phyloP scores from a whole-genome alignment of 1,140 invertebrate genomes.

The Drosophila subobscura region DNA sequence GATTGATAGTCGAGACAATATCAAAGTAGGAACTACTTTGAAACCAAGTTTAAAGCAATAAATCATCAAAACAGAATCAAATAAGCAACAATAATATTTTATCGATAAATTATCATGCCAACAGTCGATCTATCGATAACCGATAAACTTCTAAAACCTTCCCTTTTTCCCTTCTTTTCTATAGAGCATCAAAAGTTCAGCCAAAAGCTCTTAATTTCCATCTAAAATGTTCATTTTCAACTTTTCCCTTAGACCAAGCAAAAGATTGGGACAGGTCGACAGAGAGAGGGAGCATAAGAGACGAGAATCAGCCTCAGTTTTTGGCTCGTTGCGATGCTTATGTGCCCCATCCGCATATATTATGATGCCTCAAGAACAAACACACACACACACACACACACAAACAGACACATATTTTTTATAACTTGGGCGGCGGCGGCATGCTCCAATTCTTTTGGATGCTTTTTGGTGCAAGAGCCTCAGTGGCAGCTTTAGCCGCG shows the following conservation, averaged over 20 bases:
- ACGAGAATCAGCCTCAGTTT: constrained; percentile 29
- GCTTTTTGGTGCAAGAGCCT: constrained; percentile 52
- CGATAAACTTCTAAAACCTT: too few species aligned
- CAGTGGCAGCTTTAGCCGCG: constrained; percentile 29
- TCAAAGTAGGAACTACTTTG: too few species aligned
- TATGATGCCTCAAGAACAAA: constrained; percentile 64
- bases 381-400: neutral
- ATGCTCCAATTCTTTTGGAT: constrained; percentile 69
- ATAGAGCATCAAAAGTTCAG: constrained; percentile 22
- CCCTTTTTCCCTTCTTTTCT: neutral
- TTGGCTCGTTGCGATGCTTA: constrained; percentile 65
- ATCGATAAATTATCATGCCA: too few species aligned
- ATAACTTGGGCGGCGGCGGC: constrained; percentile 63
- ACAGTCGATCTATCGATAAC: too few species aligned
- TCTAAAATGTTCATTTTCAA: constrained; percentile 39
- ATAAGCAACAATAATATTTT: too few species aligned
- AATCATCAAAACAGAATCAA: too few species aligned
- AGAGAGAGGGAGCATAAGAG: neutral
- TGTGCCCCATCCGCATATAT: constrained; percentile 66
- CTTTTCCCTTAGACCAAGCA: constrained; percentile 22
- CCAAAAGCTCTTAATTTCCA: neutral
- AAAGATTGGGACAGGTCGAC: constrained; percentile 1
- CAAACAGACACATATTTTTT: constrained; percentile 54
- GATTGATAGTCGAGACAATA: too few species aligned
- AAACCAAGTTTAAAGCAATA: too few species aligned